Evolutionary conservation across 2,797 vertebrate species (phyloP).

Genomic region (Cyprinodon diabolis): DNA sequence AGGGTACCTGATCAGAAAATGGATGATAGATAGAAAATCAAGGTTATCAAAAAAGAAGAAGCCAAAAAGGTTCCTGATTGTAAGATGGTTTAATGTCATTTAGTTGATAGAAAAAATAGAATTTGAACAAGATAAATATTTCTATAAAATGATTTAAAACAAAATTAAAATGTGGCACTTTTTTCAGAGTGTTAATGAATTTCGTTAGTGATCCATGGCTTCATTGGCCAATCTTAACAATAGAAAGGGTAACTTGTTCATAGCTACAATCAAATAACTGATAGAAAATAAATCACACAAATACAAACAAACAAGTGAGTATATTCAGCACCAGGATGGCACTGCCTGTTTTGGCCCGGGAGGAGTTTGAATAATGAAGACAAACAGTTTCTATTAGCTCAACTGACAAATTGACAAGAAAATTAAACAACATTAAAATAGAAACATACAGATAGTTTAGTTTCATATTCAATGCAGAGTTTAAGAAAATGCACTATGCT

Average conservation of each 20-base stretch:
- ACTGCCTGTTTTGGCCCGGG: slow-evolving; percentile 62
- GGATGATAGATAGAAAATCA: no score
- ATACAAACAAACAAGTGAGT: not conserved
- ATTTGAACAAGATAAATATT: not conserved
- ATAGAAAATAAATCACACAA: no score
- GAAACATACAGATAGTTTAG: no score
- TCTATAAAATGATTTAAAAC: not conserved
- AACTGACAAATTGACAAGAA: not conserved
- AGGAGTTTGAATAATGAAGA: slow-evolving; percentile 60
- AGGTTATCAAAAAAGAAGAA: no score
- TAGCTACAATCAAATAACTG: no score
- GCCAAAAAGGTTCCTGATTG: no score
- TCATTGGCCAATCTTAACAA: not conserved
- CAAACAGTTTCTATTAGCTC: slow-evolving; percentile 47
- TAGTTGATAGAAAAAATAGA: not conserved
- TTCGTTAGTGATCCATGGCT: not conserved
- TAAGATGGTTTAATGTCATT: not conserved
- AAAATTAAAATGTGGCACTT: not conserved
- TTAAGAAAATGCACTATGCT: not conserved
- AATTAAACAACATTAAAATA: not conserved
- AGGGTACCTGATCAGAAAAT: no score
- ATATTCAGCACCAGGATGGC: slow-evolving; percentile 33
- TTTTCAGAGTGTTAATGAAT: not conserved
- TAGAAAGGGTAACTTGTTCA: not conserved
- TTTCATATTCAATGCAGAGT: not conserved